phyloP scores from a whole-genome alignment of 2,113 vertebrate species.

The Amphilophus citrinellus region DNA sequence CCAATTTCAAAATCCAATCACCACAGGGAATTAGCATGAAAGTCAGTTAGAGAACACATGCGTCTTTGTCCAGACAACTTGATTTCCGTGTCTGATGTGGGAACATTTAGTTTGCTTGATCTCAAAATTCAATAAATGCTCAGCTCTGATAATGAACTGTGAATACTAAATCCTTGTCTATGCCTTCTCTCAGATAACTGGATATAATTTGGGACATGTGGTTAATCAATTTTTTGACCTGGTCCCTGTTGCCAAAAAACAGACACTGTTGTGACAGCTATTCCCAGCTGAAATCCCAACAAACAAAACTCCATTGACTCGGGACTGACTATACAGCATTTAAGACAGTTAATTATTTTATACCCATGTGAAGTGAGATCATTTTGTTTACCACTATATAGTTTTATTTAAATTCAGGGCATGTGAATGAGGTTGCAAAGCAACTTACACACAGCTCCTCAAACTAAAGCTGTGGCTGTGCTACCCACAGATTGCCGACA shows the following conservation, averaged over 20 bases:
- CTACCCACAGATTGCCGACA: not conserved
- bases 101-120: conserved; percentile 12
- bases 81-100: not conserved
- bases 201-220: not conserved
- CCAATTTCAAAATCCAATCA: not conserved
- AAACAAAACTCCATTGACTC: not conserved
- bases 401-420: not conserved
- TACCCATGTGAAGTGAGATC: not conserved
- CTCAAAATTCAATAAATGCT: conserved; percentile 3
- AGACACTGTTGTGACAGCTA: conserved; percentile 8
- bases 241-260: not conserved
- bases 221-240: conserved; percentile 14
- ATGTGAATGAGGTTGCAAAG: not conserved
- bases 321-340: not conserved
- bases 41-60: conserved; percentile 4
- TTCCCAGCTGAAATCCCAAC: not conserved
- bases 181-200: not conserved
- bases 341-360: conserved; percentile 11
- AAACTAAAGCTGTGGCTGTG: not conserved
- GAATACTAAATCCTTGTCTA: conserved; percentile 6
- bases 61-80: not conserved
- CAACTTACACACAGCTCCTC: not conserved
- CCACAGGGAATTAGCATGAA: not conserved
- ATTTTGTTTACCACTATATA: not conserved
- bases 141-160: not conserved